Percentiles rank a stretch among this genome's conserved stretches.
Evolutionary conservation across 2,113 vertebrate species (phyloP).

Genomic region (Daboia siamensis): DNA sequence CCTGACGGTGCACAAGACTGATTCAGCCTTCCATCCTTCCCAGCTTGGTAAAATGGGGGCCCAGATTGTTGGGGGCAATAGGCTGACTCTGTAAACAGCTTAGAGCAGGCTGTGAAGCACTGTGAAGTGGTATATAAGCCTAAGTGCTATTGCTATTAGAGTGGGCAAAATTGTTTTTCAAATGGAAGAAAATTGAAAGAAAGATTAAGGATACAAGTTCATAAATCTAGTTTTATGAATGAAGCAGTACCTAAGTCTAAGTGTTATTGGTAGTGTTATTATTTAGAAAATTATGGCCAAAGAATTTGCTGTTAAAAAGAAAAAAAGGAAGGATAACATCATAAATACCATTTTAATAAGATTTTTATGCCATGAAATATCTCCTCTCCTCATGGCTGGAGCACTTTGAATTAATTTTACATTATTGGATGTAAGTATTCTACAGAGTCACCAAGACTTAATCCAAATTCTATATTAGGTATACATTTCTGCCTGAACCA

Average conservation of each 20-base stretch:
- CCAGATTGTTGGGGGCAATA: neutral
- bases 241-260: neutral
- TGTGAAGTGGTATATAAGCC: neutral
- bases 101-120: neutral
- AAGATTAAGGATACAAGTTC: neutral
- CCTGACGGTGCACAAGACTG: neutral
- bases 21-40: neutral
- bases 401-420: conserved; percentile 29
- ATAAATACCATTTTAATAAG: conserved; percentile 15
- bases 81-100: neutral
- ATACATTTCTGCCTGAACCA: conserved; percentile 43
- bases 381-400: neutral
- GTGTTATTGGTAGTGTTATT: neutral
- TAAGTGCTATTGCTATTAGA: neutral
- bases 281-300: neutral
- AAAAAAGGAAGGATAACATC: conserved; percentile 10
- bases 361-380: conserved; percentile 11
- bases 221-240: neutral
- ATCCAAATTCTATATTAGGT: conserved; percentile 47
- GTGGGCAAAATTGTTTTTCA: neutral
- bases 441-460: conserved; percentile 23
- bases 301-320: neutral
- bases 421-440: conserved; percentile 52
- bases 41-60: neutral
- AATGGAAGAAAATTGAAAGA: neutral